Percentiles rank a stretch among this genome's conserved stretches.
These are phyloP conservation scores for Timandra comae DNA, from an alignment of 2,888 invertebrate genomes.

Conservation along the genomic window DNA sequence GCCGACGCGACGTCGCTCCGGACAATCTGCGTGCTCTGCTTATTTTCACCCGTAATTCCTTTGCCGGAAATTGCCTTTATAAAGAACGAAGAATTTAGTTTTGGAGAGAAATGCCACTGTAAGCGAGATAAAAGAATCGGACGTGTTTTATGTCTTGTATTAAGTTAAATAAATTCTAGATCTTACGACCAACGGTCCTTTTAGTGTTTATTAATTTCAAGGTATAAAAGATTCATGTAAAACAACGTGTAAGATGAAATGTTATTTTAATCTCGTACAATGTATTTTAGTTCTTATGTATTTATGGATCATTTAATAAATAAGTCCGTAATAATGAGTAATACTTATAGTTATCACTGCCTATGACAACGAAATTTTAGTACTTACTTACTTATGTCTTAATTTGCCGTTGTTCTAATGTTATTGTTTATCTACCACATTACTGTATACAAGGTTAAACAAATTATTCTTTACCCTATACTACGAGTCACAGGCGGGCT, in stretches of 20 bases:
- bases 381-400: no score
- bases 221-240: no score
- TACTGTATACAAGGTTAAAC: slow-evolving; percentile 20
- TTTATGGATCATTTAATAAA: no score
- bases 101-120: slow-evolving; percentile 39
- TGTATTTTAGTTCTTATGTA: no score
- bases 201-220: no score
- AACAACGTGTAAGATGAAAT: background rate
- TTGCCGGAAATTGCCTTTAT: slow-evolving; percentile 75
- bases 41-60: slow-evolving; percentile 75
- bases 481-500: slow-evolving; percentile 44
- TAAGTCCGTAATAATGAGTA: no score
- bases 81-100: slow-evolving; percentile 63
- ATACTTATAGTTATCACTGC: no score
- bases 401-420: no score
- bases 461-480: slow-evolving; percentile 20
- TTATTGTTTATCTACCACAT: slow-evolving; percentile 15
- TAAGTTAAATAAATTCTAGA: slow-evolving; percentile 16
- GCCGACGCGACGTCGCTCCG: slow-evolving; percentile 70
- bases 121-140: slow-evolving; percentile 38
- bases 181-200: slow-evolving; percentile 7
- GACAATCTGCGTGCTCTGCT: slow-evolving; percentile 76
- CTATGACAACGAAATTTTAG: no score
- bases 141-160: slow-evolving; percentile 24
- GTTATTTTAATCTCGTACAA: background rate